phyloP scores from a whole-genome alignment of 2,797 vertebrate genomes.

The Clamator glandarius region DNA sequence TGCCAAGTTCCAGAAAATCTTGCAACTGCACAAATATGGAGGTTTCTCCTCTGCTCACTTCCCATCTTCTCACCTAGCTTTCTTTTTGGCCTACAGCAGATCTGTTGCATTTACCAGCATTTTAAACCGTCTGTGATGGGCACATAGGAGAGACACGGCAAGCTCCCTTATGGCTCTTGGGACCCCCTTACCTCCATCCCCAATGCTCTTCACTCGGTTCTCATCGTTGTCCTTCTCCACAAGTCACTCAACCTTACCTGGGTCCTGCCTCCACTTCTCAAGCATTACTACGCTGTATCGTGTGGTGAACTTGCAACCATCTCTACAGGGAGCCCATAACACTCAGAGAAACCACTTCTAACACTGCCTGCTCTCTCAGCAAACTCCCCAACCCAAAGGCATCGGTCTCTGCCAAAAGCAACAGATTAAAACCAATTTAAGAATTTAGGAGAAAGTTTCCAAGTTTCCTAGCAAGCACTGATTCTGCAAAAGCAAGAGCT shows the following conservation, averaged over 20 bases:
- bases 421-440: conserved; percentile 52
- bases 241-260: background rate
- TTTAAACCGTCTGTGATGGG: background rate
- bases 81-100: background rate
- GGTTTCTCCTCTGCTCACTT: background rate
- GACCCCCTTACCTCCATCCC: background rate
- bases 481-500: background rate
- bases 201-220: background rate
- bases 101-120: background rate
- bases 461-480: background rate
- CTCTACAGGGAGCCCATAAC: conserved; percentile 2
- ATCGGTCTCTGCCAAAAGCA: conserved; percentile 39
- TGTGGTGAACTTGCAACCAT: background rate
- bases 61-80: background rate
- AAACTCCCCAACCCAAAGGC: conserved; percentile 32
- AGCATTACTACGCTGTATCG: fast-evolving
- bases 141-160: background rate
- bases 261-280: background rate
- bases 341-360: conserved; percentile 44
- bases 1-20: background rate
- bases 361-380: conserved; percentile 15
- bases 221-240: fast-evolving
- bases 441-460: conserved; percentile 24
- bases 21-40: background rate
- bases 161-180: background rate